These are phyloP conservation scores for Halisarca cf. caerulea DNA, from an alignment of 37 sponge, comb jelly and placozoan species.

Conservation along the genomic window DNA sequence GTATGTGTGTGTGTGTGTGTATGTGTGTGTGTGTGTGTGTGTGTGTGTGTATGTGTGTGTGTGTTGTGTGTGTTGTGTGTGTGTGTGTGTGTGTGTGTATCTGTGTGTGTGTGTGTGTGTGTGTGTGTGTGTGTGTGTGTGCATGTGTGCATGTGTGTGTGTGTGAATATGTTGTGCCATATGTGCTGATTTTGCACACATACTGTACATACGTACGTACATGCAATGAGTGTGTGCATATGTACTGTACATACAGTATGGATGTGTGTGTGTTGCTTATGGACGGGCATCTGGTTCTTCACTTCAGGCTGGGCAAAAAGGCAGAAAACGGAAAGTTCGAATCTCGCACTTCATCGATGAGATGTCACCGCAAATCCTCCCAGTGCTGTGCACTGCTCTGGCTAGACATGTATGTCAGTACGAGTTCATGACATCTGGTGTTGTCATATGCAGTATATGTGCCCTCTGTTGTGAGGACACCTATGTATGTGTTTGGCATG, in stretches of 20 bases:
- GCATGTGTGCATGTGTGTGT: not conserved
- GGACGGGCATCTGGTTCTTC: too few species aligned
- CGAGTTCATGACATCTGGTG: too few species aligned
- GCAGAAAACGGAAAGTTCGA: slow-evolving; percentile 48
- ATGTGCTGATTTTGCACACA: not conserved
- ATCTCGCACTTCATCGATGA: slow-evolving; percentile 90
- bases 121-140: not conserved
- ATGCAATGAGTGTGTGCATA: too few species aligned
- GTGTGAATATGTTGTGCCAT: not conserved
- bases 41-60: too few species aligned
- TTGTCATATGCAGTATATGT: too few species aligned
- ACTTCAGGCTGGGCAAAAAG: slow-evolving; percentile 54
- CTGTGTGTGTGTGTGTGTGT: not conserved
- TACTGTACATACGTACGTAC: not conserved
- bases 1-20: not conserved
- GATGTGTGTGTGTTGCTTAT: too few species aligned
- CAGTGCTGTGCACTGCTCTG: slow-evolving; percentile 73
- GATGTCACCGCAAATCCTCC: slow-evolving; percentile 81
- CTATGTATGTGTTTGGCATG: too few species aligned
- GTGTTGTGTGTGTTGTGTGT: not conserved
- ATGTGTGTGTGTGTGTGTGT: too few species aligned
- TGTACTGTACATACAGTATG: too few species aligned
- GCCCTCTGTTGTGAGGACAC: too few species aligned
- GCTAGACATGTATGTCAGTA: slow-evolving; percentile 90
- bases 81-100: not conserved